These are phyloP conservation scores for Chorisops tibialis DNA, from an alignment of 2,888 invertebrate genomes.

Conservation along the genomic window DNA sequence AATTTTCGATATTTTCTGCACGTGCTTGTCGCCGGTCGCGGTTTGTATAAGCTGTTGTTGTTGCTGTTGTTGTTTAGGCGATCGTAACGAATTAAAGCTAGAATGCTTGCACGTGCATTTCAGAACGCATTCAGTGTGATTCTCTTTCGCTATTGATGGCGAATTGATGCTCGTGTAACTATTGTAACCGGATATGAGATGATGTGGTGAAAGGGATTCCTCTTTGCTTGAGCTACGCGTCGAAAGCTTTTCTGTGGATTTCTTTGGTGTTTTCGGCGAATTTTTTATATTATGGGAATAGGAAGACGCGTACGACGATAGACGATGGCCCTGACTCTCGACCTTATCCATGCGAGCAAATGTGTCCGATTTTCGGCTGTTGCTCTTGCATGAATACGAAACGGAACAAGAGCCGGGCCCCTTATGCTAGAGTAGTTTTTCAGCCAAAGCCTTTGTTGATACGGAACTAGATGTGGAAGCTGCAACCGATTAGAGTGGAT, in stretches of 20 bases:
- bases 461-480: constrained; percentile 60
- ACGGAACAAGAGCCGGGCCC: constrained; percentile 58
- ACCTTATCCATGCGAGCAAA: constrained; percentile 36
- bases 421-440: constrained; percentile 74
- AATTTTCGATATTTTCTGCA: constrained; percentile 28
- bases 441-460: constrained; percentile 53
- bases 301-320: constrained; percentile 38
- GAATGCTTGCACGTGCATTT: constrained; percentile 36
- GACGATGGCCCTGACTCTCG: constrained; percentile 39
- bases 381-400: constrained; percentile 30
- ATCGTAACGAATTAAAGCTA: constrained; percentile 25
- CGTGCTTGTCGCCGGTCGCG: neutral
- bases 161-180: constrained; percentile 29
- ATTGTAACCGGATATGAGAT: constrained; percentile 27
- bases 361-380: neutral
- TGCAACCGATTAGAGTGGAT: constrained; percentile 35
- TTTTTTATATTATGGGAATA: constrained; percentile 28
- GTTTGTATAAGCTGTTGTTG: no score
- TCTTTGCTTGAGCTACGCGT: constrained; percentile 34
- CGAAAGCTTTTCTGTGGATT: constrained; percentile 28
- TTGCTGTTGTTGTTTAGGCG: constrained; percentile 16
- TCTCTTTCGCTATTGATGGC: constrained; percentile 14
- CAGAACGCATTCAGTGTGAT: constrained; percentile 34
- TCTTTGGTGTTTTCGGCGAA: constrained; percentile 34
- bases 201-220: constrained; percentile 36